phyloP scores from a whole-genome alignment of 2,113 vertebrate species.

The Catharus fuscescens region DNA sequence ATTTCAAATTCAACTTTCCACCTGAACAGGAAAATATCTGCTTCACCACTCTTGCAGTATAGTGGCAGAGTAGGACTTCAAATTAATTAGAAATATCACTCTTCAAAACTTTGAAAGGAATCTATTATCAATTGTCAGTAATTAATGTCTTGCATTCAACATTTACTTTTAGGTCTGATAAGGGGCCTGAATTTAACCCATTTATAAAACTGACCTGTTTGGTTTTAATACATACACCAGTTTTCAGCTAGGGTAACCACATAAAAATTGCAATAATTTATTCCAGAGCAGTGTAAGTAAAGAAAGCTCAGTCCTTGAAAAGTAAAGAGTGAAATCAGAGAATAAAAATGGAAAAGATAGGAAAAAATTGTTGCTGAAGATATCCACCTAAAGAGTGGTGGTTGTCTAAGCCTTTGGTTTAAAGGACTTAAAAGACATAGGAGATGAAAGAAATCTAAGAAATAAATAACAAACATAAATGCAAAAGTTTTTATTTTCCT shows the following conservation, averaged over 20 bases:
- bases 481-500: rapidly evolving
- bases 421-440: not conserved
- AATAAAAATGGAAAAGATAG: not conserved
- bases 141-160: not conserved
- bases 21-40: not conserved
- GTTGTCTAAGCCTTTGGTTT: not conserved
- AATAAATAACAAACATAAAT: not conserved
- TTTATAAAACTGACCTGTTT: not conserved
- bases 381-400: not conserved
- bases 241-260: not conserved
- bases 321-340: not conserved
- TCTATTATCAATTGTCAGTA: not conserved
- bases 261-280: not conserved
- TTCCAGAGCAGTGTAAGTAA: not conserved
- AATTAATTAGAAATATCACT: not conserved
- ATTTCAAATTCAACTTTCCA: not conserved
- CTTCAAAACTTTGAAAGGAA: not conserved
- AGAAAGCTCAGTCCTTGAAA: not conserved
- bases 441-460: not conserved
- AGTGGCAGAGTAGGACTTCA: not conserved
- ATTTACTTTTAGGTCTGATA: not conserved
- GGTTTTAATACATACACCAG: not conserved
- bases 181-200: not conserved
- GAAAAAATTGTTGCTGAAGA: not conserved
- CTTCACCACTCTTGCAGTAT: not conserved